phyloP scores from a whole-genome alignment of 1,140 invertebrate genomes.

The Mya arenaria region DNA sequence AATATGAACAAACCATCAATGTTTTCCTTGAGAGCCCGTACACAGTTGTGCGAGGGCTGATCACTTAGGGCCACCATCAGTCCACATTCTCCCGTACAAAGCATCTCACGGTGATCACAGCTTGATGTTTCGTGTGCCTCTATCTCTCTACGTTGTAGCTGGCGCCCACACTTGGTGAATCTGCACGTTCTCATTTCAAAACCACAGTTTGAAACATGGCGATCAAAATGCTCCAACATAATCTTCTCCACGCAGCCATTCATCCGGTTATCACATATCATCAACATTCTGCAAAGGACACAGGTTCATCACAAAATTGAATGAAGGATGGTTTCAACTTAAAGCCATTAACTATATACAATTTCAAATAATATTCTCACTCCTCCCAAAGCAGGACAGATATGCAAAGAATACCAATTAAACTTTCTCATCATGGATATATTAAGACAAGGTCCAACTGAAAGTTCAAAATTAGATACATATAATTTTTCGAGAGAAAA shows the following conservation, averaged over 20 bases:
- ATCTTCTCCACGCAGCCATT: slow-evolving; percentile 56
- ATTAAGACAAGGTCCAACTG: not conserved
- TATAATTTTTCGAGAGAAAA: too few relatives aligned
- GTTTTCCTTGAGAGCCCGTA: slow-evolving; percentile 35
- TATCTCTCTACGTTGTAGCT: slow-evolving; percentile 45
- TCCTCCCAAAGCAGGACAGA: too few relatives aligned
- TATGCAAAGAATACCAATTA: not conserved
- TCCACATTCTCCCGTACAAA: slow-evolving; percentile 43
- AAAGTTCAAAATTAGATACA: too few relatives aligned
- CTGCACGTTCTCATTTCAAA: slow-evolving; percentile 50
- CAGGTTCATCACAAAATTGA: too few relatives aligned
- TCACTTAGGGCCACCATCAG: slow-evolving; percentile 54
- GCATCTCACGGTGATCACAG: slow-evolving; percentile 50
- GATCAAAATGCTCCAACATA: slow-evolving; percentile 51
- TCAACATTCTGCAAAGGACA: slow-evolving; percentile 44
- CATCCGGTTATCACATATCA: slow-evolving; percentile 45
- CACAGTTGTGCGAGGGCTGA: slow-evolving; percentile 47
- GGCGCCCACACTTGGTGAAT: slow-evolving; percentile 49
- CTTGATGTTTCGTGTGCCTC: slow-evolving; percentile 34
- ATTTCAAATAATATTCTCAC: too few relatives aligned
- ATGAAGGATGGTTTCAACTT: too few relatives aligned
- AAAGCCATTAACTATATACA: too few relatives aligned
- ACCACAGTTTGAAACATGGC: slow-evolving; percentile 43
- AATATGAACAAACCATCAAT: slow-evolving; percentile 43
- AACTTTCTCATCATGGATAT: not conserved